Conservation (phyloP, 37 sponge, comb jelly and placozoan species). For the Ephydatia muelleri region DNA sequence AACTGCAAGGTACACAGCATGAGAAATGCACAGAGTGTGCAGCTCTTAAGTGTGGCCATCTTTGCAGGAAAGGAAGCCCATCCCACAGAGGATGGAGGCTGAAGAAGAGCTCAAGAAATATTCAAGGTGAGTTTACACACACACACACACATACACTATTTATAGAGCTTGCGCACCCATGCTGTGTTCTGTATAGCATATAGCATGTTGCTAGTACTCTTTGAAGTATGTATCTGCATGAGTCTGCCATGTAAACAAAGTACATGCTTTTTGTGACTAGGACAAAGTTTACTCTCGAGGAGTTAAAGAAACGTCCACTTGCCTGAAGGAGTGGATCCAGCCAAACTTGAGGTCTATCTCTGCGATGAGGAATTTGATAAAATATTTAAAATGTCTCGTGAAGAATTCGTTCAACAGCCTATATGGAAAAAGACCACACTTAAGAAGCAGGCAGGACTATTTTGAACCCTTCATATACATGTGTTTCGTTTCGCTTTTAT, state of each 20-base stretch:
- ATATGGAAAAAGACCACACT: conserved; percentile 73
- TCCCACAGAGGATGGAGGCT: conserved; percentile 38
- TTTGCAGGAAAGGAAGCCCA: conserved; percentile 18
- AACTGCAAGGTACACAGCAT: conserved; percentile 59
- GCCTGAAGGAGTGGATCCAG: conserved; percentile 90
- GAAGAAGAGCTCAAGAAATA: conserved; percentile 65
- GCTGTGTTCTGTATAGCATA: no score
- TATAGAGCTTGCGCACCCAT: no score
- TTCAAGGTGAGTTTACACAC: not conserved
- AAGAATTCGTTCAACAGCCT: conserved; percentile 56
- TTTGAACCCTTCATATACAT: conserved; percentile 27
- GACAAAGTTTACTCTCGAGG: conserved; percentile 74
- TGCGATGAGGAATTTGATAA: conserved; percentile 83
- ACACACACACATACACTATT: no score
- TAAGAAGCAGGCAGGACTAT: conserved; percentile 68
- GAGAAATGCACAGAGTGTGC: no score
- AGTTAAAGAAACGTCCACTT: conserved; percentile 72
- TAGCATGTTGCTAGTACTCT: no score
- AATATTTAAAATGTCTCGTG: conserved; percentile 58
- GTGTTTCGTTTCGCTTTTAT: not conserved
- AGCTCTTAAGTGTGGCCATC: no score
- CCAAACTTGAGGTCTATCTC: conserved; percentile 84
- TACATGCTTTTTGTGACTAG: conserved; percentile 2
- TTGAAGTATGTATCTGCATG: no score
- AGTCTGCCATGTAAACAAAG: no score